Conservation (phyloP, 2,888 invertebrate genomes). For the Halocaridina rubra region DNA sequence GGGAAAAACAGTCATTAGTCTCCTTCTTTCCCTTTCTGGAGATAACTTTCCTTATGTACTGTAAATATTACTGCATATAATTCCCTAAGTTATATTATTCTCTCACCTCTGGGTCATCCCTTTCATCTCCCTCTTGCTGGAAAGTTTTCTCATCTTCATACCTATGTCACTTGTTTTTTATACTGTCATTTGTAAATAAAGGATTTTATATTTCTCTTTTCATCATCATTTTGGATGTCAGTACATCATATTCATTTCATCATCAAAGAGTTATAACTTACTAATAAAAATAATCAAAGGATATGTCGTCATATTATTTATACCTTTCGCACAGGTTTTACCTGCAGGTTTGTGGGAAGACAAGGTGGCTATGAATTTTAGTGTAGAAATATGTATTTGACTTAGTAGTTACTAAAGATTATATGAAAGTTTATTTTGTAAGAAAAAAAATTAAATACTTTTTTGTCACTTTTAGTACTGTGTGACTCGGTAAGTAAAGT, state of each 20-base stretch:
- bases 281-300: background rate
- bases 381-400: no score
- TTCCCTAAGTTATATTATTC: background rate
- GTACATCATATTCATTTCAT: background rate
- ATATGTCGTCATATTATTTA: no score
- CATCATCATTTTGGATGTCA: background rate
- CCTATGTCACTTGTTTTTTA: constrained; percentile 28
- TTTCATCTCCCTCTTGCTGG: background rate
- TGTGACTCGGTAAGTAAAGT: no score
- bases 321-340: no score
- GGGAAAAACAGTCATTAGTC: background rate
- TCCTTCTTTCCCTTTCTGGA: background rate
- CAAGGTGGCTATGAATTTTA: no score
- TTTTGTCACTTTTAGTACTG: no score
- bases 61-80: background rate
- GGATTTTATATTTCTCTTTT: constrained; percentile 42
- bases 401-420: no score
- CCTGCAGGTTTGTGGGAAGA: no score
- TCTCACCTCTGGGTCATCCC: background rate
- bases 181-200: constrained; percentile 50
- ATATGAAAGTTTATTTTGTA: no score
- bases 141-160: background rate
- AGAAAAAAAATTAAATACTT: no score
- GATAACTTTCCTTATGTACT: background rate
- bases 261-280: background rate